These are phyloP conservation scores for Ahaetulla prasina DNA, from an alignment of 2,113 vertebrate species.

Conservation along the genomic window DNA sequence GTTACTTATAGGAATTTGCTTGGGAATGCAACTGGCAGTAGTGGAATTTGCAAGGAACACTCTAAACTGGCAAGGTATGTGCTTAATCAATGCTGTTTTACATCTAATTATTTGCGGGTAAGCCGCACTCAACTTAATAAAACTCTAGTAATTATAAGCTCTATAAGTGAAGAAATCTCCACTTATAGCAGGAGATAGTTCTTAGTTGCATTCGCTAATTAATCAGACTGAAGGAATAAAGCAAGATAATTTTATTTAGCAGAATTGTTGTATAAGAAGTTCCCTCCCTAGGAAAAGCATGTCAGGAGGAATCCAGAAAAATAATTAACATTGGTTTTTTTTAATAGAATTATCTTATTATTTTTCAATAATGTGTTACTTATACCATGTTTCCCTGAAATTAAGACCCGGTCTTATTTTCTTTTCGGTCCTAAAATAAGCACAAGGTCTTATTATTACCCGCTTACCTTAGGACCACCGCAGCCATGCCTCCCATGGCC, in stretches of 20 bases:
- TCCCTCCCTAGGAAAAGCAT: neutral
- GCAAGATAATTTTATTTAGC: neutral
- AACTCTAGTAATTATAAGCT: neutral
- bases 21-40: constrained; percentile 78
- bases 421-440: no score
- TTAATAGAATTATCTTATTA: neutral
- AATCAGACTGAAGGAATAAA: neutral
- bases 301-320: neutral
- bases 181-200: neutral
- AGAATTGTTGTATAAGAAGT: neutral
- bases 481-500: no score
- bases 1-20: constrained; percentile 67
- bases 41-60: constrained; percentile 77
- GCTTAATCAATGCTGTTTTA: neutral
- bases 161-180: neutral
- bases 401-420: no score
- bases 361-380: neutral
- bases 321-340: neutral
- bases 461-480: no score
- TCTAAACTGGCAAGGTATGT: constrained; percentile 73
- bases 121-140: neutral
- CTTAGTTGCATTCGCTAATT: neutral
- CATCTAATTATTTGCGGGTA: neutral
- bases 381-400: no score
- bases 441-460: no score